A percentile compares a stretch with the other conserved stretches of the same genome.
Conservation (phyloP, 2,888 invertebrate genomes). For the Schizaphis graminum region DNA sequence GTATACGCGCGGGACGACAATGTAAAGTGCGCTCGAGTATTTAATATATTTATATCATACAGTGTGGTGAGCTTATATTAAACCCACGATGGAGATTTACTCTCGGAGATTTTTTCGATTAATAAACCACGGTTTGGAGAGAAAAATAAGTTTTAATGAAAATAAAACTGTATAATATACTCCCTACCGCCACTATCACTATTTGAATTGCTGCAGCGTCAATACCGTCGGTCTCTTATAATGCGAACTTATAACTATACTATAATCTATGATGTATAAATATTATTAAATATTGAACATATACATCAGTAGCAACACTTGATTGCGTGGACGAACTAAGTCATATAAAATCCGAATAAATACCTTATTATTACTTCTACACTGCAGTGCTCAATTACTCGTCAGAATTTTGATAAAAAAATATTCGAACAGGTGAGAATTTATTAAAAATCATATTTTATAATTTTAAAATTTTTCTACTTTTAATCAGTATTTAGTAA, state of each 20-base stretch:
- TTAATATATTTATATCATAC: background rate
- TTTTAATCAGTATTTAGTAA: background rate
- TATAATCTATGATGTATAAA: background rate
- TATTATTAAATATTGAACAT: too few species aligned
- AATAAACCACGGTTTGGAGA: background rate
- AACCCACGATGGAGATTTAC: background rate
- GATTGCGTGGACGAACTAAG: background rate
- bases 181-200: background rate
- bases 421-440: background rate
- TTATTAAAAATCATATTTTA: background rate
- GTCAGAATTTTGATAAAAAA: background rate
- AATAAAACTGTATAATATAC: background rate
- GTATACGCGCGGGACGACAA: background rate
- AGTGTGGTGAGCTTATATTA: background rate
- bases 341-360: background rate
- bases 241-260: slow-evolving; percentile 31
- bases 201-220: background rate
- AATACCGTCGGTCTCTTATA: background rate
- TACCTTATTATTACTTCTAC: background rate
- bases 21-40: background rate
- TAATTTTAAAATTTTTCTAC: background rate
- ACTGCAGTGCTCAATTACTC: background rate
- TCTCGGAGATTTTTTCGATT: background rate
- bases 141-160: slow-evolving; percentile 31
- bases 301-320: background rate